Evolutionary conservation across 2,888 invertebrate species (phyloP), one percentile per base, ranked within the genome.

Genomic region (Drosophila macrothrix): DNA sequence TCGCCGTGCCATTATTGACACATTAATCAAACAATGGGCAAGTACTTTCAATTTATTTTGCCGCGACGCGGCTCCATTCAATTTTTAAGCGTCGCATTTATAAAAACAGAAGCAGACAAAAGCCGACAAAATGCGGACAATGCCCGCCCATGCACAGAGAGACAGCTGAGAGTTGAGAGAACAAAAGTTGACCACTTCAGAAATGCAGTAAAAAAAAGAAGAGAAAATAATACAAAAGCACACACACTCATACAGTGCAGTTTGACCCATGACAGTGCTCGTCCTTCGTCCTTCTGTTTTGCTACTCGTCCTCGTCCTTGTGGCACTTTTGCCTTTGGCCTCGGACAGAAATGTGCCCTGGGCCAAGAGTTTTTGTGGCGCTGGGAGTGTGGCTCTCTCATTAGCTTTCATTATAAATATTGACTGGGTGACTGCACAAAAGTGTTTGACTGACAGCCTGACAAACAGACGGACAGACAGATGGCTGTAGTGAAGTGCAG

Each of bases 331-430:
- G 46, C 31, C 59, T 39, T 49, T 37, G 70, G 35, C 61, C 58
- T 33, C 63, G 50, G 14, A 46, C 63, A 61, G 52, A 19, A 54
- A 50, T 53, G 39, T 41, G 56, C 28, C 46, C 46, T 41, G 66
- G 43, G 66, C 59, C 49, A 59, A 56, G 46, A 56, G 35, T 61
- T 70, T 66, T 63, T 53, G 52, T 25, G 16, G 25, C 41, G 41
- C 60, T 67, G 55, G 54, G 56, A 63, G 74, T 65, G 53, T 25
- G 49, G 67, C 41, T 78, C 82, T 76, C 80, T 85, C 83, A 90
- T 86, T 86, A 86, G 85, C 88, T 85, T 90, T 88, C 85, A 86
- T 86, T 86, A 88, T 90, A 90, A 90, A 90, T 86, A 86, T 86
- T 86, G 88, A 90, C 85, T 80, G 75, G 72, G 75, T 78, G 82